These are phyloP conservation scores for Indicator indicator DNA, from an alignment of 2,113 vertebrate genomes.

Conservation along the genomic window DNA sequence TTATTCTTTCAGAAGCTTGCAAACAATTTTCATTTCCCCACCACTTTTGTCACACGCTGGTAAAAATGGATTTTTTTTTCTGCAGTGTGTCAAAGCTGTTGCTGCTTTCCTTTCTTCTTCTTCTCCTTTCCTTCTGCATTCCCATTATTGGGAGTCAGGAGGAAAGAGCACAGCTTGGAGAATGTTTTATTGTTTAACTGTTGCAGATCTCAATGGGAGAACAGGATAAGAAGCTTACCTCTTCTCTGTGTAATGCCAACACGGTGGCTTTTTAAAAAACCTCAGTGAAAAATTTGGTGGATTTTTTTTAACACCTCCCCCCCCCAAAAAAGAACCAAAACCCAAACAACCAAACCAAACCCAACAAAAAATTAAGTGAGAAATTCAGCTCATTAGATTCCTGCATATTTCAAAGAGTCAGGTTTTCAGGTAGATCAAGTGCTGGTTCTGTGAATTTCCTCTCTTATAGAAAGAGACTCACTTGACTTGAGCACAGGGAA, in stretches of 20 bases:
- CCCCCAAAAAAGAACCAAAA: not conserved
- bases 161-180: constrained; percentile 43
- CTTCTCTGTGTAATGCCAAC: constrained; percentile 59
- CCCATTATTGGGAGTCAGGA: constrained; percentile 16
- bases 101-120: constrained; percentile 31
- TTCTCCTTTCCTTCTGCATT: constrained; percentile 46
- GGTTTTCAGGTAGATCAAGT: constrained; percentile 66
- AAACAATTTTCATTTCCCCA: not conserved
- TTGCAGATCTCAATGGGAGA: constrained; percentile 52
- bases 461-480: constrained; percentile 40
- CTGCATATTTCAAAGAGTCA: constrained; percentile 71
- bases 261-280: constrained; percentile 70
- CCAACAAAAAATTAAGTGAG: constrained; percentile 12
- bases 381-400: constrained; percentile 56
- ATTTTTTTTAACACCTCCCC: not conserved
- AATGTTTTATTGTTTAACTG: constrained; percentile 3
- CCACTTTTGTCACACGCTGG: not conserved
- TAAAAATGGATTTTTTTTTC: constrained; percentile 30
- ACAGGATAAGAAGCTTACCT: constrained; percentile 38
- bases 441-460: constrained; percentile 61
- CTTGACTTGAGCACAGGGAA: constrained; percentile 43
- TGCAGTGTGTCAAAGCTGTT: constrained; percentile 10
- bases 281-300: constrained; percentile 57
- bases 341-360: no score
- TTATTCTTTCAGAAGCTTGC: not conserved